Evolutionary conservation across 2,888 invertebrate genomes (phyloP), one percentile per base, ranked within the genome.

Genomic region (Andrena praecox): DNA sequence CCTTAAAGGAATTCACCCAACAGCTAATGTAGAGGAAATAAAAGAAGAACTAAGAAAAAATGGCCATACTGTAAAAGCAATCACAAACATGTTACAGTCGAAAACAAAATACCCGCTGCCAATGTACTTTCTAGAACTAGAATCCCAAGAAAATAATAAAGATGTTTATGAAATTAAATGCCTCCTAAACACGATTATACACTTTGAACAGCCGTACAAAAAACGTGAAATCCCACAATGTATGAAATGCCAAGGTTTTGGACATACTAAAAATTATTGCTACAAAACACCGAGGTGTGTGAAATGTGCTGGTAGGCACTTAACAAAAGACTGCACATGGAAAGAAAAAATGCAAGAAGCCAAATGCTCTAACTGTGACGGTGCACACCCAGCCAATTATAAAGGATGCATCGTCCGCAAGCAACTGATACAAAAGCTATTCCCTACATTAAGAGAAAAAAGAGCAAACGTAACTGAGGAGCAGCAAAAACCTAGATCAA

Each of bases 201-300:
- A 7, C 2, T 12, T 42, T 42, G 64, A 64, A 27, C 27, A 24
- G 27, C 48, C 48, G 0, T 20, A 6, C 2, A 24, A 48, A 10
- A 48, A 64, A 10, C 10, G 10, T 27, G 64, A 62, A 6, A 33
- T 64, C 7, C 64, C 42, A 24, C 48, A 64, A 6, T 48, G 42
- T 24, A 64, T 64, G 12, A 20, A 24, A 5, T 64, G 64, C 2
- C 48, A 64, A 24, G 2, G 42, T 42, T 67, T 20, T 20, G 29
- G 64, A 16, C 48, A 66, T 48, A 66, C 50, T 0, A 66, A 67
- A 52, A 50, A 67, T n/a, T 52, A 67, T 5, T 52, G 66, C 12
- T 31, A 64, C 4, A 64, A 24, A 42, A 48, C 5, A 1, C 64
- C 48, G 7, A 10, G 24, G 12, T 33, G 60, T 33, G 31, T 33